Evolutionary conservation across 2,888 invertebrate genomes (phyloP).

Genomic region (Ichneumoninae sp.): DNA sequence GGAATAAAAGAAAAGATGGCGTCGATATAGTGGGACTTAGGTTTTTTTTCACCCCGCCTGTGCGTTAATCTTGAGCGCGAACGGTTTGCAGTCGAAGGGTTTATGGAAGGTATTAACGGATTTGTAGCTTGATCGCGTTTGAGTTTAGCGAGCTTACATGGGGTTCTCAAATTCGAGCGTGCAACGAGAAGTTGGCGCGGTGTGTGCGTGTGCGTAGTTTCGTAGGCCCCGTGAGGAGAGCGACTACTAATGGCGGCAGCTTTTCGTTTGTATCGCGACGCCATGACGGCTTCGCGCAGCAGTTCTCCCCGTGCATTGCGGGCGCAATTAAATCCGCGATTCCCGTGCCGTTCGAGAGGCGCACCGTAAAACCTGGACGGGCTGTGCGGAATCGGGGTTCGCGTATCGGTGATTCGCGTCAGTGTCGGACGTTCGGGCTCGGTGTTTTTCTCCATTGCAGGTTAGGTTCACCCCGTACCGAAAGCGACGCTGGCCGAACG

Average conservation of each 20-base stretch:
- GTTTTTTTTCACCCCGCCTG: conserved; percentile 2
- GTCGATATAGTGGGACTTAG: conserved; percentile 24
- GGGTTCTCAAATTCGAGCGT: conserved; percentile 35
- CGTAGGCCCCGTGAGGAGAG: conserved; percentile 6
- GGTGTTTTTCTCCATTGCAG: not conserved
- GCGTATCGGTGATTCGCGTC: not conserved
- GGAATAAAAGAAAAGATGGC: conserved; percentile 23
- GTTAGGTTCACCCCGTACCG: not conserved
- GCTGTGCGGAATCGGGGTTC: not conserved
- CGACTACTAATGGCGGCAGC: conserved; percentile 22
- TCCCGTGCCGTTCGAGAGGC: not conserved
- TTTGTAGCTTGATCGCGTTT: conserved; percentile 8
- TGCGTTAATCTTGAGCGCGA: not conserved
- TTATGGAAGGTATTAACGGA: conserved; percentile 5
- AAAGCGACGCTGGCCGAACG: not conserved
- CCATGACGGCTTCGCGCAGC: not conserved
- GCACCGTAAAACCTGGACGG: not conserved
- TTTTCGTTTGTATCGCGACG: conserved; percentile 7
- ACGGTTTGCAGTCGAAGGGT: not conserved
- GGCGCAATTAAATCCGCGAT: not conserved
- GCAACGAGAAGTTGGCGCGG: not conserved
- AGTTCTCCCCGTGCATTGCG: not conserved
- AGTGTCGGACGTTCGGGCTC: not conserved
- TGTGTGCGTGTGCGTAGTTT: conserved; percentile 14
- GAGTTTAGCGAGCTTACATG: conserved; percentile 5